Conservation (phyloP, 2,113 vertebrate species). For the Baryphthengus martii region DNA sequence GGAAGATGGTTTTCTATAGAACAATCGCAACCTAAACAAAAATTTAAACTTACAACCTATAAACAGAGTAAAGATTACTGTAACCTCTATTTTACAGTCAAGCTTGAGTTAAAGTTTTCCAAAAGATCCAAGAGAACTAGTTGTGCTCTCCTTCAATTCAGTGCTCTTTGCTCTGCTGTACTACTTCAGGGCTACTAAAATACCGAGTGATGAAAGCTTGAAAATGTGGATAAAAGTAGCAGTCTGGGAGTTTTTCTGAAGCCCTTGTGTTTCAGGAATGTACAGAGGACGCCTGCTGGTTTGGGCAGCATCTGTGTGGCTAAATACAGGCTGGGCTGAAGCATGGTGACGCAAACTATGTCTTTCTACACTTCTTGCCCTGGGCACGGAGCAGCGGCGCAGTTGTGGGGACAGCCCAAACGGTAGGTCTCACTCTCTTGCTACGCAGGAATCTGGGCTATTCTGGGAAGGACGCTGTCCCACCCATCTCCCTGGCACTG, state of each 20-base stretch:
- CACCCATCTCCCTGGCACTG: background rate
- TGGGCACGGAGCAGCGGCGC: accelerated
- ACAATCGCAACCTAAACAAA: background rate
- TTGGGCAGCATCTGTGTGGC: background rate
- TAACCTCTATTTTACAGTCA: background rate
- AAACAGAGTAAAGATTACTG: background rate
- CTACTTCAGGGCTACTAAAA: background rate
- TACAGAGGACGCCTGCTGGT: background rate
- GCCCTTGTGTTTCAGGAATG: background rate
- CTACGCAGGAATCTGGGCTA: accelerated
- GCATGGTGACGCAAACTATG: accelerated
- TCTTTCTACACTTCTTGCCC: background rate
- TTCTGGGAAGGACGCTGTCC: background rate
- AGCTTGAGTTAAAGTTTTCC: background rate
- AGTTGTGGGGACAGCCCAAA: background rate
- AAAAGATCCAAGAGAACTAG: background rate
- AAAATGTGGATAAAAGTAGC: background rate
- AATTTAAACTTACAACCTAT: background rate
- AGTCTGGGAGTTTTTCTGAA: background rate
- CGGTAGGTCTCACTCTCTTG: background rate
- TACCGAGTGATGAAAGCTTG: background rate
- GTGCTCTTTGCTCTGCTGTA: background rate
- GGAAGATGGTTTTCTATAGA: background rate
- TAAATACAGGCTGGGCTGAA: background rate
- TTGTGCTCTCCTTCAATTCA: background rate